Conservation (phyloP, 1,140 invertebrate species). For the Bradysia coprophila region DNA sequence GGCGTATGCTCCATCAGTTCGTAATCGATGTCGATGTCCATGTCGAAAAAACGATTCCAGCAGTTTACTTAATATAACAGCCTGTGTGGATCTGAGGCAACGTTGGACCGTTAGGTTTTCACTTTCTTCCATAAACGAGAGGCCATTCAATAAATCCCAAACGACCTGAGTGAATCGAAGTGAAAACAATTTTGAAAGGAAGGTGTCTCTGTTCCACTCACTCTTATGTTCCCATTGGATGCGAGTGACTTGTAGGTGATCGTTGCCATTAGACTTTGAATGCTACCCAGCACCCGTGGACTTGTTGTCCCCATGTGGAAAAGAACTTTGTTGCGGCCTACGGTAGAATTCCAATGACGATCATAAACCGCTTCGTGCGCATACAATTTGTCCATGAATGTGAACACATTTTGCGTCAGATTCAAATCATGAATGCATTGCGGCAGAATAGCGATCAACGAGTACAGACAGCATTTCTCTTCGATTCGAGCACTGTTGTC, state of each 20-base stretch:
- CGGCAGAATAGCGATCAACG: constrained; percentile 50
- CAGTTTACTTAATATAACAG: constrained; percentile 15
- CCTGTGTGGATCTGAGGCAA: constrained; percentile 16
- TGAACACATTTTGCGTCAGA: constrained; percentile 35
- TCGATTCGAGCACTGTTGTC: constrained; percentile 7
- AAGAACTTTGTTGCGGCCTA: constrained; percentile 18
- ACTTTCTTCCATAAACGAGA: constrained; percentile 18
- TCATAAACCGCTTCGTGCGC: neutral
- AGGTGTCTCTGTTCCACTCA: too few relatives aligned
- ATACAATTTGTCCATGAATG: constrained; percentile 31
- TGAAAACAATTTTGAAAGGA: constrained; percentile 10
- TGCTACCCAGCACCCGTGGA: too few relatives aligned
- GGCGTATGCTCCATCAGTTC: too few relatives aligned
- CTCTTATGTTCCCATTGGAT: too few relatives aligned
- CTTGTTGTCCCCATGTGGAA: constrained; percentile 10
- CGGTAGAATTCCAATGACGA: constrained; percentile 12
- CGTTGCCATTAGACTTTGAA: too few relatives aligned
- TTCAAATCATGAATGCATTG: constrained; percentile 31
- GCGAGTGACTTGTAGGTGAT: too few relatives aligned
- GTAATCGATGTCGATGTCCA: too few relatives aligned
- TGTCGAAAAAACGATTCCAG: constrained; percentile 13
- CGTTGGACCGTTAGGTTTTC: constrained; percentile 12
- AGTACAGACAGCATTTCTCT: constrained; percentile 32
- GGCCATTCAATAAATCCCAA: constrained; percentile 19
- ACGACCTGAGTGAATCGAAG: constrained; percentile 22